Evolutionary conservation across 2,797 vertebrate genomes (phyloP).

Genomic region (Todus mexicanus): DNA sequence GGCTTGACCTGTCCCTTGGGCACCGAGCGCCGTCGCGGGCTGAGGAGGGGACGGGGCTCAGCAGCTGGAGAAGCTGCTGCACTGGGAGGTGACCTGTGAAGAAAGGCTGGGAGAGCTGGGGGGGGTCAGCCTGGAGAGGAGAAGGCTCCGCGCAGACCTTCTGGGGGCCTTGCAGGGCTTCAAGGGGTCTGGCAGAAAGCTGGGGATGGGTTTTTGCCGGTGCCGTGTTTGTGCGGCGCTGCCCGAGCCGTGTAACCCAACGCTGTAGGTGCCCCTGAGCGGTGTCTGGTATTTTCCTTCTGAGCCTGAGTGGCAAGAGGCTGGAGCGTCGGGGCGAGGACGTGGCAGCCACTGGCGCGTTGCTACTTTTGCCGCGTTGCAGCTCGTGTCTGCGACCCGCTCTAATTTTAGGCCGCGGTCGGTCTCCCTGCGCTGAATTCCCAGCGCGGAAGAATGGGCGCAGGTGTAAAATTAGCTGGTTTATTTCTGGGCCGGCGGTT

Average conservation of each 20-base stretch:
- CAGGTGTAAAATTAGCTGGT: conserved; percentile 59
- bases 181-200: too few relatives aligned
- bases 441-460: not conserved
- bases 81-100: too few relatives aligned
- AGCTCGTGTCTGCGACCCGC: conserved; percentile 11
- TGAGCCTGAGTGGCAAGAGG: not conserved
- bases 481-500: conserved; percentile 52
- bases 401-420: conserved; percentile 29
- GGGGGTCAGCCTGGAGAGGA: too few relatives aligned
- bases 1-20: too few relatives aligned
- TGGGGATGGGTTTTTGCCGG: too few relatives aligned
- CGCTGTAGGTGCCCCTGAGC: not conserved
- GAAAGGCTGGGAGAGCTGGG: too few relatives aligned
- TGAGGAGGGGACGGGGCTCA: too few relatives aligned
- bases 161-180: too few relatives aligned
- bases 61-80: too few relatives aligned
- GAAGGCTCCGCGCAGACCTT: too few relatives aligned
- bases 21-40: too few relatives aligned
- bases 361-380: not conserved
- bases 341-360: not conserved
- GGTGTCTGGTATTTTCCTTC: not conserved
- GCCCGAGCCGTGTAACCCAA: not conserved
- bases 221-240: not conserved
- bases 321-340: not conserved
- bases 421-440: not conserved